phyloP scores from a whole-genome alignment of 2,797 vertebrate species.

The Cyprinella venusta region DNA sequence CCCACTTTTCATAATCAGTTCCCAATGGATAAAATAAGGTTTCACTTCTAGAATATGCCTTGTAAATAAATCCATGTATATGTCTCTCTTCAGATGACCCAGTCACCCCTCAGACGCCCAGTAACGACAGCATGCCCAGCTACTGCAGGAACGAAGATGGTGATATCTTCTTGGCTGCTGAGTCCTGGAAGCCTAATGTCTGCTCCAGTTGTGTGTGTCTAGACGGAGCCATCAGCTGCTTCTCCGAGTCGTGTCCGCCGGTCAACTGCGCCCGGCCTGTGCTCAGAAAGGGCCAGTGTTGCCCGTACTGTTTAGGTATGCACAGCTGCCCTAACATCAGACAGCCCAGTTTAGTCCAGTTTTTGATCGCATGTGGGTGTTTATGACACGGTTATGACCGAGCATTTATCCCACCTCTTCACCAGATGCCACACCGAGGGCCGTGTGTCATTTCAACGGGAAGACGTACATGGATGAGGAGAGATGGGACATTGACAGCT shows the following conservation, averaged over 20 bases:
- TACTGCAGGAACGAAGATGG: slow-evolving; percentile 85
- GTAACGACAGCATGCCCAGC: slow-evolving; percentile 83
- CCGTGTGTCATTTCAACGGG: slow-evolving; percentile 86
- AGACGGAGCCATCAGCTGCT: slow-evolving; percentile 86
- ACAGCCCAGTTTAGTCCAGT: neutral
- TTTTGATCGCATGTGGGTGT: neutral
- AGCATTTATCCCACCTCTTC: slow-evolving; percentile 44
- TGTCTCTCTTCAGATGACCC: slow-evolving; percentile 55
- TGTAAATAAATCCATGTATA: neutral
- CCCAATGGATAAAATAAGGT: neutral
- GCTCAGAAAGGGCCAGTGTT: slow-evolving; percentile 88
- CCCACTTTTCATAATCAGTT: too few species aligned
- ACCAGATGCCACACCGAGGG: slow-evolving; percentile 81
- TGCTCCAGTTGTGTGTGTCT: slow-evolving; percentile 89
- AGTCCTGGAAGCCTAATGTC: slow-evolving; percentile 91
- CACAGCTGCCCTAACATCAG: neutral
- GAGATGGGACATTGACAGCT: slow-evolving; percentile 91
- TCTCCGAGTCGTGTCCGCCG: slow-evolving; percentile 85
- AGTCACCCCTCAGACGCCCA: slow-evolving; percentile 73
- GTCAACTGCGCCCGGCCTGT: slow-evolving; percentile 86
- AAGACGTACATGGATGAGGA: slow-evolving; percentile 87
- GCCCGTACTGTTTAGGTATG: slow-evolving; percentile 89
- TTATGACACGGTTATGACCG: neutral
- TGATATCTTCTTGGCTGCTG: slow-evolving; percentile 88
- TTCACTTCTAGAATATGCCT: neutral